Evolutionary conservation across 2,888 invertebrate genomes (phyloP).

Genomic region (Tridacna crocea): DNA sequence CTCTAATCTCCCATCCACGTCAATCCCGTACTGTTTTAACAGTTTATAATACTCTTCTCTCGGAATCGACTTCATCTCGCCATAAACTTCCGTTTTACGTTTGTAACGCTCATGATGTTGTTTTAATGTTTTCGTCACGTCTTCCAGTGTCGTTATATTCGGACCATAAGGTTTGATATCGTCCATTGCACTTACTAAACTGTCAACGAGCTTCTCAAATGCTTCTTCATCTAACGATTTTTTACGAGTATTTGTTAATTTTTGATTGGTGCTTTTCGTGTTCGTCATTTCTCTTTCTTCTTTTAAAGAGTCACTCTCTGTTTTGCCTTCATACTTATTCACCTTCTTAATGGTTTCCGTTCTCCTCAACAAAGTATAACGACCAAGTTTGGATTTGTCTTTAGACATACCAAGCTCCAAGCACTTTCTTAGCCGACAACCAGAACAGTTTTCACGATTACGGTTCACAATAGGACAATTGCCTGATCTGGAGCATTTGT

Average conservation of each 20-base stretch:
- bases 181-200: constrained; percentile 44
- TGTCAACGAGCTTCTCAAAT: constrained; percentile 23
- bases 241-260: neutral
- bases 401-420: constrained; percentile 58
- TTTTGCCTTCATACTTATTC: constrained; percentile 44
- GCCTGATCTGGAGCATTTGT: constrained; percentile 53
- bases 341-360: constrained; percentile 56
- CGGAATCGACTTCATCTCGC: constrained; percentile 47
- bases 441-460: constrained; percentile 56
- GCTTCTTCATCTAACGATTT: neutral
- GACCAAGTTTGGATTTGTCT: constrained; percentile 53
- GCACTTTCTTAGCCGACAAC: constrained; percentile 55
- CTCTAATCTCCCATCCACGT: constrained; percentile 53
- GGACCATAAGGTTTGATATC: constrained; percentile 53
- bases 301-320: constrained; percentile 9
- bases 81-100: constrained; percentile 45
- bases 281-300: neutral
- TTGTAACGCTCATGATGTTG: constrained; percentile 48
- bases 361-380: constrained; percentile 54
- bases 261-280: neutral
- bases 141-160: constrained; percentile 38
- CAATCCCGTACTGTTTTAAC: constrained; percentile 52
- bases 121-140: constrained; percentile 34
- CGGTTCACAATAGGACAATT: constrained; percentile 47
- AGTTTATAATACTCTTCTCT: constrained; percentile 54